phyloP scores from a whole-genome alignment of 2,797 vertebrate species.

The Stomatorhinus walkeri region DNA sequence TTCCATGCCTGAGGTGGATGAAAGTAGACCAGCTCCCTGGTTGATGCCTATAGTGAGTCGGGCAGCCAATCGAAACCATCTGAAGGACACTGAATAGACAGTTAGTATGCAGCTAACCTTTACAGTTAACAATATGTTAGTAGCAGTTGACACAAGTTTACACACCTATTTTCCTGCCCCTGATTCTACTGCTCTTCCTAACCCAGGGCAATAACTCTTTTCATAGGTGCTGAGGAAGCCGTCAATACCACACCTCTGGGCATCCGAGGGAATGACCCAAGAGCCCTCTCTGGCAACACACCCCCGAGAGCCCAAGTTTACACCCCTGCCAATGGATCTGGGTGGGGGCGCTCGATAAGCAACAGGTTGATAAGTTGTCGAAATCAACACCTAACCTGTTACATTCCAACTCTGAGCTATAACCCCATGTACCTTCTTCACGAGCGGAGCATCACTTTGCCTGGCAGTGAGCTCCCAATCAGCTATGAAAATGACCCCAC shows the following conservation, averaged over 20 bases:
- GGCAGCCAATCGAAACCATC: not conserved
- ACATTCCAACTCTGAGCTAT: not conserved
- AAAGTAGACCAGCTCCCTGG: not conserved
- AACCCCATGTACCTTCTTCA: not conserved
- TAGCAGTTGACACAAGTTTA: not conserved
- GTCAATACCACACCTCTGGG: not conserved
- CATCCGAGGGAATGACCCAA: not conserved
- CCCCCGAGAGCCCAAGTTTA: not conserved
- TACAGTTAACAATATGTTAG: not conserved
- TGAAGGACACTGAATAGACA: not conserved
- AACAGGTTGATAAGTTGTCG: not conserved
- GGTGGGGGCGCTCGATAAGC: not conserved
- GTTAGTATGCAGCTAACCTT: not conserved
- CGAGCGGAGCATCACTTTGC: not conserved
- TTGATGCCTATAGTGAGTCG: not conserved
- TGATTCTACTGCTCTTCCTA: not conserved
- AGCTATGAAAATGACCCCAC: not conserved
- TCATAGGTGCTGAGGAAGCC: constrained; percentile 14
- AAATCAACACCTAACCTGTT: not conserved
- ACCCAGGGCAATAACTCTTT: not conserved
- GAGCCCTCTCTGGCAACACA: not conserved
- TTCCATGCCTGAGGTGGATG: not conserved
- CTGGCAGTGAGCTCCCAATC: not conserved
- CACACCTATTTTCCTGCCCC: not conserved
- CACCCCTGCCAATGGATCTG: not conserved